A percentile compares a stretch with the other conserved stretches of the same genome.
These are phyloP conservation scores for Orchestes rusci DNA, from an alignment of 2,888 invertebrate species.

Conservation along the genomic window DNA sequence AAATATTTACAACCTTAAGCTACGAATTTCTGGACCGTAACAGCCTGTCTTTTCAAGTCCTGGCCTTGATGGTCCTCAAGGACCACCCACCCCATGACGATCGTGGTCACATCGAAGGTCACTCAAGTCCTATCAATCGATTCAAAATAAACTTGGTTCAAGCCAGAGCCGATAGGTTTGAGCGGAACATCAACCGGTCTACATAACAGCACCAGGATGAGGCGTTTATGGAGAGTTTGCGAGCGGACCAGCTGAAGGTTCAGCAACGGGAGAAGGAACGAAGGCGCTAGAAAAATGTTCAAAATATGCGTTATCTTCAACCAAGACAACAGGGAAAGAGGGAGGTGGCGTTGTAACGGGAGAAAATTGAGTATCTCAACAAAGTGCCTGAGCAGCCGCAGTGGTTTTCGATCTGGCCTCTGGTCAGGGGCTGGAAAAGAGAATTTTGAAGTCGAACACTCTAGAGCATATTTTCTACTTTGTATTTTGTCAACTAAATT, in stretches of 20 bases:
- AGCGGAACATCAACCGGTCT: constrained; percentile 49
- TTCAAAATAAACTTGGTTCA: constrained; percentile 84
- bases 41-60: too few species aligned
- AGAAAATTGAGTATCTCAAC: constrained; percentile 58
- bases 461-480: constrained; percentile 89
- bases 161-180: constrained; percentile 75
- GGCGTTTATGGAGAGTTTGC: constrained; percentile 84
- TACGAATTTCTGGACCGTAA: too few species aligned
- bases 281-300: too few species aligned
- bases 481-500: constrained; percentile 89
- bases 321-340: constrained; percentile 45
- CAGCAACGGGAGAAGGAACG: constrained; percentile 57
- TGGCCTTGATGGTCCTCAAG: too few species aligned
- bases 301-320: too few species aligned
- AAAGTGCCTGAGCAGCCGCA: constrained; percentile 72
- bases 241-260: constrained; percentile 94
- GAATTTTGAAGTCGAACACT: constrained; percentile 75
- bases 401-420: constrained; percentile 88
- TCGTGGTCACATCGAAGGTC: constrained; percentile 83
- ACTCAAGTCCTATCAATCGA: constrained; percentile 68
- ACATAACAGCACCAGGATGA: constrained; percentile 88
- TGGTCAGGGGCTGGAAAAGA: constrained; percentile 79
- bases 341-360: constrained; percentile 52
- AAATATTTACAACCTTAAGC: too few species aligned
- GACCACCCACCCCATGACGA: too few species aligned